Evolutionary conservation across 92 coral and sea anemone species (phyloP), one percentile per base, ranked within the genome.

Genomic region (Parazoanthus atlanticus): DNA sequence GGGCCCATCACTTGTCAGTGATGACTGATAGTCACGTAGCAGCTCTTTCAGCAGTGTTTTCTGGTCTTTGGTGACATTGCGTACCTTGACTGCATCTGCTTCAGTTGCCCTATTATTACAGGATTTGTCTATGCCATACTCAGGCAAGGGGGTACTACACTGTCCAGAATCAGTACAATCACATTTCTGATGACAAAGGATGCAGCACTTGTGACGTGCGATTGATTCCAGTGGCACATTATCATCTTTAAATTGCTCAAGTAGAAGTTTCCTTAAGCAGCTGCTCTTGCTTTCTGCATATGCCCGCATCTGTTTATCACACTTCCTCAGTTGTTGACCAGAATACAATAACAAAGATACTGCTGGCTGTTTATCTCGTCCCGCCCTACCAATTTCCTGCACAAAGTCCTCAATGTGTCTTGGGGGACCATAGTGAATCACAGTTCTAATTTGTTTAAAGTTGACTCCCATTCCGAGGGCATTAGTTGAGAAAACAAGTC

Each of bases 401-500:
- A 81, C 91, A 81, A 88, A 88, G 38, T 81, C 82, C 32, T 88
- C 91, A 81, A 81, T 88, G 30, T 21, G 46, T 38, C 91, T 77
- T 49, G 82, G 87, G 30, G 91, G 91, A 9, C 91, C 91, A 54
- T 81, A 81, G 29, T 80, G 87, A 13, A 88, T 54, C 7, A 78
- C 90, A 78, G 56, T 36, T 52, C 74, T 19, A 58, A 76, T 34
- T 32, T 88, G 61, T 47, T 78, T 79, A 61, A 88, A 79, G 77
- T 64, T 88, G 64, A 88, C 84, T 56, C 90, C 90, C 85, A 88
- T 90, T n/a, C 92, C 92, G 76, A 90, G 92, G 43, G 94, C 96
- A 49, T 93, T 92, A 31, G 94, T 86, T 28, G 96, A 91, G 78
- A 94, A 90, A 56, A 92, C 94, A 9, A 92, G 85, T 36, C 91